Conservation (phyloP, 2,113 vertebrate species). For the Thomomys bottae region DNA sequence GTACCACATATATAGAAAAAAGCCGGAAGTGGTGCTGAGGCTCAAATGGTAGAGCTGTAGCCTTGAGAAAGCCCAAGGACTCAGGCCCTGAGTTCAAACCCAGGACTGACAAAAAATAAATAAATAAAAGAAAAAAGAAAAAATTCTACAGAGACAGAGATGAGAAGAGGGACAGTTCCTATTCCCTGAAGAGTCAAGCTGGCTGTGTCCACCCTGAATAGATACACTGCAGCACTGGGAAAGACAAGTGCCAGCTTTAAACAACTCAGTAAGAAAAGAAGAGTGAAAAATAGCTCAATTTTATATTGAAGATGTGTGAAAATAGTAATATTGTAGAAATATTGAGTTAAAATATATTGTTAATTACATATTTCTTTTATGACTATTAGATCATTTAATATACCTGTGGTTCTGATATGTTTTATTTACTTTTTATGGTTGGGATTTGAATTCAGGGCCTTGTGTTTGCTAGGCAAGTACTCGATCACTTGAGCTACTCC, state of each 20-base stretch:
- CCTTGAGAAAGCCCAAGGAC: too few relatives aligned
- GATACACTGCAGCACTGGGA: fast-evolving
- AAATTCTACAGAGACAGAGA: neutral
- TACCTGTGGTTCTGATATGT: neutral
- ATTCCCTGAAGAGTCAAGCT: neutral
- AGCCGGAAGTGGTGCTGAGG: too few relatives aligned
- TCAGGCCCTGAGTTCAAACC: too few relatives aligned
- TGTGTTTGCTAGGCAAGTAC: too few relatives aligned
- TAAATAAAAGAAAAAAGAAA: too few relatives aligned
- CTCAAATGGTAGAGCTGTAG: too few relatives aligned
- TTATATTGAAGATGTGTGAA: neutral
- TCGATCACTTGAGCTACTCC: too few relatives aligned
- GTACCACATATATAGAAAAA: too few relatives aligned
- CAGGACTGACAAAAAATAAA: too few relatives aligned
- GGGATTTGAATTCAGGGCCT: too few relatives aligned
- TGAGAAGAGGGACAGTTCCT: too few relatives aligned
- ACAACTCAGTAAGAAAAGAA: neutral
- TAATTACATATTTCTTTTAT: neutral
- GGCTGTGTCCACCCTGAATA: neutral
- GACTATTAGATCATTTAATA: neutral
- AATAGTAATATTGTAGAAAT: neutral
- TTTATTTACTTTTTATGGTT: neutral
- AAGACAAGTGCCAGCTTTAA: neutral
- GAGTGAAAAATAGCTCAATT: neutral
- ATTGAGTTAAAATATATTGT: neutral